Evolutionary conservation across 2,888 invertebrate species (phyloP).

Genomic region (Sphinx pinastri): DNA sequence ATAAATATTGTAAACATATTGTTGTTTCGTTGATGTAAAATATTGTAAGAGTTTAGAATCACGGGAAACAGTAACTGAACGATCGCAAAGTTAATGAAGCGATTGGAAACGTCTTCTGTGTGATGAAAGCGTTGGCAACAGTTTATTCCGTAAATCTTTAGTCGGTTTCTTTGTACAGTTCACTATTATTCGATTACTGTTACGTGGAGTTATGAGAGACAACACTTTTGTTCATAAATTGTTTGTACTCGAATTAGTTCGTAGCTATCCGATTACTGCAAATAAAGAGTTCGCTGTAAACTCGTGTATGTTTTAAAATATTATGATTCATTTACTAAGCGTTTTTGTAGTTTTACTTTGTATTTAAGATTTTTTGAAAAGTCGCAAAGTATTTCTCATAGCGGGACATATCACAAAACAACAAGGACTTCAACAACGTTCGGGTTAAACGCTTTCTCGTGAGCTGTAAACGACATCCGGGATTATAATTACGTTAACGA

Average conservation of each 20-base stretch:
- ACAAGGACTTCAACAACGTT: slow-evolving; percentile 21
- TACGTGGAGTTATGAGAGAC: background rate
- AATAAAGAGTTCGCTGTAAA: too few species aligned
- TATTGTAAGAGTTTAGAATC: slow-evolving; percentile 36
- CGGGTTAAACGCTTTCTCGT: slow-evolving; percentile 26
- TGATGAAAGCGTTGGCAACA: background rate
- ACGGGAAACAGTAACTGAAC: slow-evolving; percentile 48
- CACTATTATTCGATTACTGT: background rate
- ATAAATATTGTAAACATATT: slow-evolving; percentile 49
- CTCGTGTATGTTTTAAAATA: too few species aligned
- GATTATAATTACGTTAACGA: slow-evolving; percentile 34
- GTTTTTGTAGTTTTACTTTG: background rate
- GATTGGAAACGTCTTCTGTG: background rate
- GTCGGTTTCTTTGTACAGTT: background rate
- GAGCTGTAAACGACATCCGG: slow-evolving; percentile 30
- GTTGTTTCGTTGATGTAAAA: slow-evolving; percentile 42
- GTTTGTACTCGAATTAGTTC: too few species aligned
- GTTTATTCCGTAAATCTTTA: too few species aligned
- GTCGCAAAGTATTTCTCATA: slow-evolving; percentile 14
- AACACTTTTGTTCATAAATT: background rate
- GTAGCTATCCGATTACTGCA: too few species aligned
- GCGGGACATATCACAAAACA: slow-evolving; percentile 29
- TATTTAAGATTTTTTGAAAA: background rate
- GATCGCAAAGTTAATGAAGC: slow-evolving; percentile 1
- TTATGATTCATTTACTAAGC: too few species aligned